phyloP scores from a whole-genome alignment of 2,113 vertebrate genomes.

The Leptobrachium leishanense region DNA sequence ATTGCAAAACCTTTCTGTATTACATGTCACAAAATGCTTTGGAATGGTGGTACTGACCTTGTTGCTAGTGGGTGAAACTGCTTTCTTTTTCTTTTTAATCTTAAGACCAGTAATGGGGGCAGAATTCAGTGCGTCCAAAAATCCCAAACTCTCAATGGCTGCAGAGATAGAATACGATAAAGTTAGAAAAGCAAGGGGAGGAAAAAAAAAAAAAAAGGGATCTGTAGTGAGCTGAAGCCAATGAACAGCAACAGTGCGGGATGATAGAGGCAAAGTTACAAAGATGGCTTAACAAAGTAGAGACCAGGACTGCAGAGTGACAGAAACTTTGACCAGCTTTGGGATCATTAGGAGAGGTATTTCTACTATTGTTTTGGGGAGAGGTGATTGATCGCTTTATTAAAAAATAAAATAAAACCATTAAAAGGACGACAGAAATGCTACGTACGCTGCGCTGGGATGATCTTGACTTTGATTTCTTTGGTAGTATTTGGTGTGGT shows the following conservation, averaged over 20 bases:
- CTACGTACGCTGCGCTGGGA: constrained; percentile 88
- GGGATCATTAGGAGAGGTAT: no score
- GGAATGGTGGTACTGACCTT: constrained; percentile 71
- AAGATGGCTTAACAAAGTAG: no score
- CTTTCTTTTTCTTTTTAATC: constrained; percentile 97
- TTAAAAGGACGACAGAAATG: background rate
- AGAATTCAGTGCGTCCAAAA: constrained; percentile 92
- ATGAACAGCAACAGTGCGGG: no score
- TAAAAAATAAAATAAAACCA: no score
- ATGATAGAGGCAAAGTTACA: no score
- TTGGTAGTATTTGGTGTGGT: constrained; percentile 85
- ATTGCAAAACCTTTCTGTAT: background rate
- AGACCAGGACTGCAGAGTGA: no score
- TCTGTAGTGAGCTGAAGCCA: no score
- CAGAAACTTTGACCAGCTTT: no score
- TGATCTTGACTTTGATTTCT: constrained; percentile 97
- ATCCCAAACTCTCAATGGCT: constrained; percentile 92
- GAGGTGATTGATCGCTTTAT: no score
- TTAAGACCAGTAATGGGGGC: constrained; percentile 91
- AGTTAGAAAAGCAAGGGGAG: background rate
- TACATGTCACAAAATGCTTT: background rate
- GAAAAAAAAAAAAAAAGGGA: background rate
- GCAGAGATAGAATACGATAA: constrained; percentile 1
- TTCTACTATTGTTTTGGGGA: no score
- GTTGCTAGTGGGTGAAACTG: constrained; percentile 80